Conservation (phyloP, 2,113 vertebrate species). For the Ahaetulla prasina region DNA sequence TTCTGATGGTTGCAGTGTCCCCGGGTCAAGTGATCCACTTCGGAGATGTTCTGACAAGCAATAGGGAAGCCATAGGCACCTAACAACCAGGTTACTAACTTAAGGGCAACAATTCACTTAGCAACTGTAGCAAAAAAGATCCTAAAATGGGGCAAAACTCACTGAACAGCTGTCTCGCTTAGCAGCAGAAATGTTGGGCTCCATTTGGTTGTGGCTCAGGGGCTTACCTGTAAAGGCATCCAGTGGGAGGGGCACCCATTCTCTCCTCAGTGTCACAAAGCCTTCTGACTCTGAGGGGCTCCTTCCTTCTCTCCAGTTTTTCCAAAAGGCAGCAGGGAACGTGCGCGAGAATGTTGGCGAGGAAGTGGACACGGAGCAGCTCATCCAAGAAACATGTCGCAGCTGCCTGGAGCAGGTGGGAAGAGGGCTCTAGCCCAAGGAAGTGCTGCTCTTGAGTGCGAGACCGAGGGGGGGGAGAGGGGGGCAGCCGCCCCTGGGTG, state of each 20-base stretch:
- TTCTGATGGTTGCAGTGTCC: too few relatives aligned
- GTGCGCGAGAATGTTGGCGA: conserved; percentile 91
- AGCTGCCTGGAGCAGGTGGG: conserved; percentile 89
- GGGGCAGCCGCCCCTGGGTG: not conserved
- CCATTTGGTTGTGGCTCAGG: not conserved
- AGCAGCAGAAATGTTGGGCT: not conserved
- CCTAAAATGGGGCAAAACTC: not conserved
- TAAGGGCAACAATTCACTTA: not conserved
- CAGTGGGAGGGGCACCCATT: not conserved
- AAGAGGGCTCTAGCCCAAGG: not conserved
- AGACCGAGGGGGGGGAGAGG: not conserved
- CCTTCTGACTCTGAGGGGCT: not conserved
- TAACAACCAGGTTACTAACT: too few relatives aligned
- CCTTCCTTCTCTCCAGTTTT: conserved; percentile 74
- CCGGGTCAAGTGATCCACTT: too few relatives aligned
- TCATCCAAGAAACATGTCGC: conserved; percentile 87
- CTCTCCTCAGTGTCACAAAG: too few relatives aligned
- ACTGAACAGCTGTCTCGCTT: not conserved
- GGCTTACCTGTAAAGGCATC: not conserved
- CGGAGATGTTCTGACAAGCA: accelerated
- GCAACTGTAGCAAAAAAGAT: not conserved
- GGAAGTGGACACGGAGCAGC: conserved; percentile 85
- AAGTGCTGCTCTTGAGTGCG: not conserved
- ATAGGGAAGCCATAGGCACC: too few relatives aligned
- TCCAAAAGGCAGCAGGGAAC: conserved; percentile 89